Evolutionary conservation across 92 coral and sea anemone genomes (phyloP).

Genomic region (Phymanthus crucifer): DNA sequence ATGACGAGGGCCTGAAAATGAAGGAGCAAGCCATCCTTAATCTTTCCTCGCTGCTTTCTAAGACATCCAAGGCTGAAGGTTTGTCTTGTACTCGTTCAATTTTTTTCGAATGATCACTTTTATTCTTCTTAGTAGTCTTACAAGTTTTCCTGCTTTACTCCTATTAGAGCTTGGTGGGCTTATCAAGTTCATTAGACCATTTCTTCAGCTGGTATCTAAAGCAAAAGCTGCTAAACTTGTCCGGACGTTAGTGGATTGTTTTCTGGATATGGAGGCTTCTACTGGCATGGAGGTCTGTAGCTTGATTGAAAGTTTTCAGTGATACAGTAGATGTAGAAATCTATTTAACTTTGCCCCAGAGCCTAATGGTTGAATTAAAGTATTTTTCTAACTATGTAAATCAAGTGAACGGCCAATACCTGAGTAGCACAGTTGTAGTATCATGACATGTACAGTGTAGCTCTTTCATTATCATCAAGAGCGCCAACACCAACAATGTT

Average conservation of each 20-base stretch:
- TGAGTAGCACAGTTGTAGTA: too few species aligned
- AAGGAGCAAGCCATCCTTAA: conserved; percentile 92
- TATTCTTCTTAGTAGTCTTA: neutral
- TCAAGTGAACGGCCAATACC: too few species aligned
- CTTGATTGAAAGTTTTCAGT: neutral
- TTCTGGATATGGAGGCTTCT: conserved; percentile 96
- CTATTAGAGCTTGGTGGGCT: conserved; percentile 99
- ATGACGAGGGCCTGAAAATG: conserved; percentile 86
- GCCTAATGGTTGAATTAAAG: too few species aligned
- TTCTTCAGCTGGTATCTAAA: conserved; percentile 81
- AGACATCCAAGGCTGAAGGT: conserved; percentile 92
- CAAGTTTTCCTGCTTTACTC: neutral
- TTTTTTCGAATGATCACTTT: neutral
- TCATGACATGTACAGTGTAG: too few species aligned
- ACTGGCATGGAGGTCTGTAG: conserved; percentile 90
- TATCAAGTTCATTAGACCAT: conserved; percentile 93
- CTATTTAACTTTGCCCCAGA: too few species aligned
- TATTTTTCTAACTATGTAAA: too few species aligned
- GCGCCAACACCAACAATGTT: too few species aligned
- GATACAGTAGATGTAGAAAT: too few species aligned
- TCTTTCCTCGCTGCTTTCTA: conserved; percentile 80
- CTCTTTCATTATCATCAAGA: too few species aligned
- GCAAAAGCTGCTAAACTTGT: conserved; percentile 99
- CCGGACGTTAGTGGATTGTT: conserved; percentile 85
- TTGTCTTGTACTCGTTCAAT: neutral